Percentiles rank a stretch among this genome's conserved stretches.
Evolutionary conservation across 23 tunicate species (phyloP).

Genomic region (Trididemnum nubilum): DNA sequence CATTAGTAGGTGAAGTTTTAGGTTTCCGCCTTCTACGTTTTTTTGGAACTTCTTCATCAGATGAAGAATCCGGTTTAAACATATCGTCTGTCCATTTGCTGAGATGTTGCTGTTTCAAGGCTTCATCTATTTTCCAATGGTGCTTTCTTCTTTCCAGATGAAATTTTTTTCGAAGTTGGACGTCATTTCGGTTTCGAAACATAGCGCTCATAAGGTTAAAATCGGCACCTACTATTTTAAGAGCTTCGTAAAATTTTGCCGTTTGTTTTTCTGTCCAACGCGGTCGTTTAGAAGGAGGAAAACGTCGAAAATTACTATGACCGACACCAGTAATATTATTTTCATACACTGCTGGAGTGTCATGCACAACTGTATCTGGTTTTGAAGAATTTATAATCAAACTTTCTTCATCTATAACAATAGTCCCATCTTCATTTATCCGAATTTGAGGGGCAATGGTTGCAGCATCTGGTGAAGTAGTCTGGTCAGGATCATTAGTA

Average conservation of each 20-base stretch:
- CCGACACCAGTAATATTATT: constrained; percentile 38
- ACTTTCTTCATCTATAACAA: constrained; percentile 86
- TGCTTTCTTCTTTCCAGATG: constrained; percentile 50
- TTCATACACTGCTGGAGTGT: constrained; percentile 64
- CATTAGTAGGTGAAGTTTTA: not conserved
- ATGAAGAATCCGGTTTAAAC: constrained; percentile 65
- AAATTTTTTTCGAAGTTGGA: constrained; percentile 71
- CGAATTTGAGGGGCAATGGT: constrained; percentile 79
- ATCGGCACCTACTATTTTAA: constrained; percentile 80
- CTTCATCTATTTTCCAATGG: constrained; percentile 49
- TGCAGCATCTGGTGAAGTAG: not conserved
- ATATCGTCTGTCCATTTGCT: constrained; percentile 92
- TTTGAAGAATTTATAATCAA: constrained; percentile 52
- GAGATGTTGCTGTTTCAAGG: constrained; percentile 74
- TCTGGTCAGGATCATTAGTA: constrained; percentile 1
- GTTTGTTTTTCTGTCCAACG: constrained; percentile 74
- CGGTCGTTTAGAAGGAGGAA: constrained; percentile 28
- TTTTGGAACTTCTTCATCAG: constrained; percentile 50
- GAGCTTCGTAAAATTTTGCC: constrained; percentile 57
- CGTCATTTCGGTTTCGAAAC: constrained; percentile 64
- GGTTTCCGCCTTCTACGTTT: constrained; percentile 1
- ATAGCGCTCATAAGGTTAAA: constrained; percentile 84
- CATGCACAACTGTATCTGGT: constrained; percentile 22
- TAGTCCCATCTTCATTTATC: constrained; percentile 73
- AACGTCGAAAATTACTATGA: constrained; percentile 55